Base-by-base conservation (phyloP, 2,113 vertebrate species). In the Eleginops maclovinus region DNA sequence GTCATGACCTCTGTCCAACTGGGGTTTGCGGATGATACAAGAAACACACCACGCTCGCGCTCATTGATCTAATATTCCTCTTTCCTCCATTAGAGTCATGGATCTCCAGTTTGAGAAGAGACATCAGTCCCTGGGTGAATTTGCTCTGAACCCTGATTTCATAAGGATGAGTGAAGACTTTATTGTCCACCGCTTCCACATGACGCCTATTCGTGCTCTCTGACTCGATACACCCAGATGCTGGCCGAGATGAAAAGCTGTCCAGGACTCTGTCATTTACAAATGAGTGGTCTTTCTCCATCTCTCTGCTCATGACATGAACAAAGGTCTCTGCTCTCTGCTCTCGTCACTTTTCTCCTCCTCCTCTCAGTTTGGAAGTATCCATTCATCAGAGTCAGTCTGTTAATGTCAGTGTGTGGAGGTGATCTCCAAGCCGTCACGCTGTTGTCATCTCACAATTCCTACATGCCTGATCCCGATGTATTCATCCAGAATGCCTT, bases 371-470 rank as follows among this genome's bases (percentile, higher is more conserved):
- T 72, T 21, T 26, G 73, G 71, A 80, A 69, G 67, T 43, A 88
- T 83, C 64, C 76, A 89, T 90, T 91, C 85, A 92, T 93, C 89
- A 87, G 85, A 82, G 81, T 81, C 84, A 87, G 67, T 88, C 80
- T 89, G 80, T 79, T 90, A 87, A 91, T 90, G 81, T 72, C 86
- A 81, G 50, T 47, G 76, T 85, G 84, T 80, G 81, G 67, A 82
- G 81, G 88, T 90, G 86, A 85, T 81, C 69, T 77, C 72, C 79
- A 83, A 85, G 85, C 80, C 74, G 77, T 82, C 43, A 28, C 1
- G 1, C 44, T 68, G 75, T 70, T 85, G 85, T 78, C 88, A 86
- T 77, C 76, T 77, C 75, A 66, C 41, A 66, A 83, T 66, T 81
- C 63, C 55, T 49, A 77, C 69, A 83, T 46, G 54, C 40, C 44